Evolutionary conservation across 2,797 vertebrate genomes (phyloP), one percentile per base, ranked within the genome.

Genomic region (Xerus rutilus): DNA sequence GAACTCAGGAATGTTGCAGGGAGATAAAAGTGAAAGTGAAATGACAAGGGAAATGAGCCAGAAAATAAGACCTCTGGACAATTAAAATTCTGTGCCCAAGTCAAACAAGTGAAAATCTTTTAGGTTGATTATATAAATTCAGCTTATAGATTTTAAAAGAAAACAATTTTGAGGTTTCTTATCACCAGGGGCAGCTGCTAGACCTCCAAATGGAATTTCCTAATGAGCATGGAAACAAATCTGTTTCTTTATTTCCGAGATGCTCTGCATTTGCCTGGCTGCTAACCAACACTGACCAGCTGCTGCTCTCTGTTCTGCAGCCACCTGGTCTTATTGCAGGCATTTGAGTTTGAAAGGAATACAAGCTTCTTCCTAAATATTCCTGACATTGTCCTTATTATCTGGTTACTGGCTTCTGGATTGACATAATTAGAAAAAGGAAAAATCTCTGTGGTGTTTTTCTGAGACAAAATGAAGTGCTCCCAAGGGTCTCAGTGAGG

Each of bases 21-120:
- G 64, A 95, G 97, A 97, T 97, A 97, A 97, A 97, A 89, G 74
- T 78, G 62, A 91, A 97, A 96, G 93, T 74, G 88, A 96, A 97
- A 92, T 93, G 85, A 85, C 93, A 95, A 92, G 95, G 72, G 77
- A 96, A 96, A 97, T 96, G 91, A 95, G 65, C 89, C 92, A 94
- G 87, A 86, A 97, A 97, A 91, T 94, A 95, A 96, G 87, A 92
- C 64, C 57, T 89, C 69, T 35, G 82, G 72, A 93, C 84, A 97
- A 98, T 96, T 93, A 95, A 96, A 95, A 86, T 97, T 89, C 94
- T 93, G 49, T 49, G 52, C 47, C 78, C 49, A 45, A 87, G 49
- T 39, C 69, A 93, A 97, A 77, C 65, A 79, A 84, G 59, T 87
- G 59, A 91, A 87, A 91, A 93, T 90, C 93, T 96, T 92, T 92